Evolutionary conservation across 2,113 vertebrate species (phyloP).

Genomic region (Pan paniscus): DNA sequence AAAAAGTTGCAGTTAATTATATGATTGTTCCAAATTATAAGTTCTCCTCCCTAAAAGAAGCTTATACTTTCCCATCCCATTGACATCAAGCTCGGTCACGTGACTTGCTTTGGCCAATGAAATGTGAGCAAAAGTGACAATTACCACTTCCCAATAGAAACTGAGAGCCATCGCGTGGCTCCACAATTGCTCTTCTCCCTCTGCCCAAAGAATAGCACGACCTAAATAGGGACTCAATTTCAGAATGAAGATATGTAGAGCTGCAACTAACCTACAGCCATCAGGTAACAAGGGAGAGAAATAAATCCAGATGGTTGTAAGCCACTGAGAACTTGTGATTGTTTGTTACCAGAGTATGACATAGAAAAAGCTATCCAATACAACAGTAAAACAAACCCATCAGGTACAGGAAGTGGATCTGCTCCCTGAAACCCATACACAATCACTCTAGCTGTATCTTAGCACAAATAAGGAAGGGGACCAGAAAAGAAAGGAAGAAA

Average conservation of each 20-base stretch:
- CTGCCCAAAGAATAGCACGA: not conserved
- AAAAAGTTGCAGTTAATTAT: constrained; percentile 65
- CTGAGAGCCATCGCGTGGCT: not conserved
- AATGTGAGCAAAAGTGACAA: not conserved
- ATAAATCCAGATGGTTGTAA: not conserved
- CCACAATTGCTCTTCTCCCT: not conserved
- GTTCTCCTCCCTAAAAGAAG: constrained; percentile 45
- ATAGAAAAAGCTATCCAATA: not conserved
- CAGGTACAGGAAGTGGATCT: not conserved
- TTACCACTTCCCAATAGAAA: not conserved
- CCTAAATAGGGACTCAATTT: not conserved
- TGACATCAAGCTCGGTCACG: not conserved
- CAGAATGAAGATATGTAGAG: not conserved
- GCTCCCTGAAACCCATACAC: not conserved
- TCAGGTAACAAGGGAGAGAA: not conserved
- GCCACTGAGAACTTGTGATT: not conserved
- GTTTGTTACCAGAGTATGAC: not conserved
- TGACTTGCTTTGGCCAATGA: constrained; percentile 12
- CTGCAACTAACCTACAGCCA: not conserved
- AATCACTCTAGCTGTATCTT: not conserved
- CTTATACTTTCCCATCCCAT: not conserved
- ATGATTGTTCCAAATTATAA: constrained; percentile 56
- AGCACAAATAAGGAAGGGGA: not conserved
- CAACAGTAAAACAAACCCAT: not conserved
- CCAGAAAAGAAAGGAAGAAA: not conserved